phyloP scores from a whole-genome alignment of 2,113 vertebrate genomes.

The Phalacrocorax aristotelis region DNA sequence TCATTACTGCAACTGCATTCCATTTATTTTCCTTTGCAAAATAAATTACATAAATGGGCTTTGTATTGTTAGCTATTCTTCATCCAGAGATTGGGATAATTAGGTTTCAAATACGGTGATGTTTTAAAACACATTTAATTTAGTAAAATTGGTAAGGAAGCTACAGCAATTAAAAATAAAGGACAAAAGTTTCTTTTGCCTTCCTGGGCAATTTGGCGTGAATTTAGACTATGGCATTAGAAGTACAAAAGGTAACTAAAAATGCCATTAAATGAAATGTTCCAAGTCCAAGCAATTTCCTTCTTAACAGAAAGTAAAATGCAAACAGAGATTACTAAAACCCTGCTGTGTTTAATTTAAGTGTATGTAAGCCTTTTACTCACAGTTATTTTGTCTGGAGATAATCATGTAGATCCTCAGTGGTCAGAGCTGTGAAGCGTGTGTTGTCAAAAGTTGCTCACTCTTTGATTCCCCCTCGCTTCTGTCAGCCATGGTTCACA shows the following conservation, averaged over 20 bases:
- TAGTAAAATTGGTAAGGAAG: conserved; percentile 82
- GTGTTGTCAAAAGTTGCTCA: conserved; percentile 76
- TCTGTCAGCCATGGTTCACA: conserved; percentile 76
- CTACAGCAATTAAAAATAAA: conserved; percentile 78
- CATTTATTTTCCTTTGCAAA: conserved; percentile 77
- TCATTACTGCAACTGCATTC: conserved; percentile 77
- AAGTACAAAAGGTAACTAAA: conserved; percentile 86
- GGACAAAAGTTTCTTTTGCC: conserved; percentile 78
- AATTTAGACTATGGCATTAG: conserved; percentile 79
- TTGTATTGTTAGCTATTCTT: conserved; percentile 77
- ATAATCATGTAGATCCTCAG: conserved; percentile 78
- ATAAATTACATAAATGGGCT: conserved; percentile 81
- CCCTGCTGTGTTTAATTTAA: conserved; percentile 86
- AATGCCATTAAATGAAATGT: conserved; percentile 85
- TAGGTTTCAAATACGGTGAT: conserved; percentile 78
- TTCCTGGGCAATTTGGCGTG: conserved; percentile 77
- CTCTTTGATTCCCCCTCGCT: conserved; percentile 77
- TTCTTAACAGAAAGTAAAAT: conserved; percentile 82
- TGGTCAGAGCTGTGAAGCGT: conserved; percentile 76
- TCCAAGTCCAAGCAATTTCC: conserved; percentile 84
- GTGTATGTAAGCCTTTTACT: conserved; percentile 81
- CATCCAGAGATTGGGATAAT: conserved; percentile 79
- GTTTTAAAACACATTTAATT: conserved; percentile 82
- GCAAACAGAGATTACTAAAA: conserved; percentile 83
- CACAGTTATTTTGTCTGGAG: conserved; percentile 80